These are phyloP conservation scores for Vipera ursinii DNA, from an alignment of 2,797 vertebrate genomes.

Conservation along the genomic window DNA sequence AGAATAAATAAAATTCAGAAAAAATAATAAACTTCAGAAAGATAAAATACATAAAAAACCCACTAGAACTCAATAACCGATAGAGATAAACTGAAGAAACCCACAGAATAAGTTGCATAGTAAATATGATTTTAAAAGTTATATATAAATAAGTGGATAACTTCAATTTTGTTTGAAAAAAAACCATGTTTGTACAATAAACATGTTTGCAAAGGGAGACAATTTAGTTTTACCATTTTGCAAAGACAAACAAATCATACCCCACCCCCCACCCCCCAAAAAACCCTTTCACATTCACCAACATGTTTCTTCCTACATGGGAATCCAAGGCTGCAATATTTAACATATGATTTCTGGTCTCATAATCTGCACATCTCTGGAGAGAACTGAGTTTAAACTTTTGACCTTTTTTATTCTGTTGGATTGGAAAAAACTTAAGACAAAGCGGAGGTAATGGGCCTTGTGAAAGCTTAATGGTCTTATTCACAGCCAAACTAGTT, in stretches of 20 bases:
- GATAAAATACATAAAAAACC: background rate
- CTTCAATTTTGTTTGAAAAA: background rate
- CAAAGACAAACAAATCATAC: background rate
- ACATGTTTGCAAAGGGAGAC: background rate
- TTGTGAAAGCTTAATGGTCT: background rate
- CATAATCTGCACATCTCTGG: background rate
- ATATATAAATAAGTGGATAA: background rate
- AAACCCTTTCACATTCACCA: background rate
- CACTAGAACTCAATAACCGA: background rate
- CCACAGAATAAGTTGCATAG: background rate
- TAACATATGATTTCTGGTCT: background rate
- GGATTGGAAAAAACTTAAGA: background rate
- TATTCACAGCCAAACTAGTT: background rate
- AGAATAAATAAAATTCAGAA: background rate
- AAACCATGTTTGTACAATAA: background rate
- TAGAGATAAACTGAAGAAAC: background rate
- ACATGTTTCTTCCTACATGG: background rate
- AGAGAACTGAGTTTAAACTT: background rate
- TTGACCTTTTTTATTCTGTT: background rate
- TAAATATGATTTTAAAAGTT: background rate
- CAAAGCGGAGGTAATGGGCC: background rate
- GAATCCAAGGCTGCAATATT: background rate
- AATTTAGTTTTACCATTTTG: background rate
- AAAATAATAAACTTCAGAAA: background rate
- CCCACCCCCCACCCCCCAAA: no score